A percentile compares a stretch with the other conserved stretches of the same genome.
Evolutionary conservation across 2,888 invertebrate genomes (phyloP).

Genomic region (Hecatera dysodea): DNA sequence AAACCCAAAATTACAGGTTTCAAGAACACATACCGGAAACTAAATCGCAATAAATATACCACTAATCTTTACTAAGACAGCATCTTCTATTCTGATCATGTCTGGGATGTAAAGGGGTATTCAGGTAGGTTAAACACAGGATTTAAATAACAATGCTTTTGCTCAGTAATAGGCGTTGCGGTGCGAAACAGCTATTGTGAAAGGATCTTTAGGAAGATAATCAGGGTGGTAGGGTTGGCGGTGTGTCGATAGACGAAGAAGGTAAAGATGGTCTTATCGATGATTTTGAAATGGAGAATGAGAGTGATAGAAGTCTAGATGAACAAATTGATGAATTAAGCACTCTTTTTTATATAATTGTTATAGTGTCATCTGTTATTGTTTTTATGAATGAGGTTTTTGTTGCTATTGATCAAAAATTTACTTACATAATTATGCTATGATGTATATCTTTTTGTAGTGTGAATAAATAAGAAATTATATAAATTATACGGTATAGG

Average conservation of each 20-base stretch:
- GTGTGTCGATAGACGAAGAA: constrained; percentile 56
- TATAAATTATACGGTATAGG: no score
- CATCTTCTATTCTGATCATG: constrained; percentile 74
- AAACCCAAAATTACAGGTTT: constrained; percentile 39
- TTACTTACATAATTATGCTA: no score
- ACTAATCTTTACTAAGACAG: constrained; percentile 69
- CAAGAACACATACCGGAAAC: constrained; percentile 65
- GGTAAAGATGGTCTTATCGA: not conserved
- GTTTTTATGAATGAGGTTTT: no score
- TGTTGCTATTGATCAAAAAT: no score
- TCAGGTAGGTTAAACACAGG: constrained; percentile 88
- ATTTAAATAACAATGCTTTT: constrained; percentile 86
- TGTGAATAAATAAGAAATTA: no score
- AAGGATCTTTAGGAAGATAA: constrained; percentile 78
- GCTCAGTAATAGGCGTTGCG: constrained; percentile 88
- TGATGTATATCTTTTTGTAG: no score
- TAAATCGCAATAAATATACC: constrained; percentile 59
- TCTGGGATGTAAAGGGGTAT: constrained; percentile 66
- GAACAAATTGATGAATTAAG: not conserved
- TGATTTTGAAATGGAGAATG: not conserved
- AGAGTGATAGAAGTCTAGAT: not conserved
- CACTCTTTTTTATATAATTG: no score
- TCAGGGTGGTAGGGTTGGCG: constrained; percentile 70
- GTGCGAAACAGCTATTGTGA: constrained; percentile 84
- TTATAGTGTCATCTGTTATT: no score